Conservation (phyloP, 2,797 vertebrate species). For the Coluber constrictor region DNA sequence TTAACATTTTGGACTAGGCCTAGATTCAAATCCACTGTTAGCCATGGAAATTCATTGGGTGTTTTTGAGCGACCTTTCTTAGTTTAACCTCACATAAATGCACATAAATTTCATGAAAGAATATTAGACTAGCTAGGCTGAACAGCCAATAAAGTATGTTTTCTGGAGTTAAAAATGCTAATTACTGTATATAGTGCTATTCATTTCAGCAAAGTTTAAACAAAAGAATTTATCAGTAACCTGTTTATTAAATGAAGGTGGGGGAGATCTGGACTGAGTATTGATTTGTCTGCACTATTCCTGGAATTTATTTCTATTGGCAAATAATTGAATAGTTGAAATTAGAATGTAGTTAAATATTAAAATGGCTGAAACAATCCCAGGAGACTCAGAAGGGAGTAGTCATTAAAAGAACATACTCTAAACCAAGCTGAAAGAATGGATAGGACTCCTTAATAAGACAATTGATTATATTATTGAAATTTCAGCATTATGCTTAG, state of each 20-base stretch:
- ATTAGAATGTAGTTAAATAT: conserved; percentile 9
- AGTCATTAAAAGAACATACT: not conserved
- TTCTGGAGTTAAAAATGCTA: not conserved
- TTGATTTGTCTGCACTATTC: not conserved
- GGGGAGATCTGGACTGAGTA: not conserved
- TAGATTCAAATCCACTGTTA: not conserved
- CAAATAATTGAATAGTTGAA: conserved; percentile 7
- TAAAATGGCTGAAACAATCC: conserved; percentile 4
- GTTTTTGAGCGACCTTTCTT: not conserved
- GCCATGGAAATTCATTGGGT: not conserved
- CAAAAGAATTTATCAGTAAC: not conserved
- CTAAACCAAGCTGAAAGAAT: not conserved
- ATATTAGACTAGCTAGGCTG: not conserved
- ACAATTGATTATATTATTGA: not conserved
- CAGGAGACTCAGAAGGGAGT: not conserved
- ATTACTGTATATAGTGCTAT: not conserved
- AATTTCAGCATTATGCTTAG: not conserved
- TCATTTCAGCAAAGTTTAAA: not conserved
- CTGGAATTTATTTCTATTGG: conserved; percentile 1
- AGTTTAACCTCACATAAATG: not conserved
- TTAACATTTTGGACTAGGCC: not conserved
- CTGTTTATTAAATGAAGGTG: not conserved
- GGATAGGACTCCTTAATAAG: not conserved
- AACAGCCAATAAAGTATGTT: not conserved
- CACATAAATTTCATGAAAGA: not conserved